Evolutionary conservation across 2,888 invertebrate genomes (phyloP).

Genomic region (Choreutis nemorana): DNA sequence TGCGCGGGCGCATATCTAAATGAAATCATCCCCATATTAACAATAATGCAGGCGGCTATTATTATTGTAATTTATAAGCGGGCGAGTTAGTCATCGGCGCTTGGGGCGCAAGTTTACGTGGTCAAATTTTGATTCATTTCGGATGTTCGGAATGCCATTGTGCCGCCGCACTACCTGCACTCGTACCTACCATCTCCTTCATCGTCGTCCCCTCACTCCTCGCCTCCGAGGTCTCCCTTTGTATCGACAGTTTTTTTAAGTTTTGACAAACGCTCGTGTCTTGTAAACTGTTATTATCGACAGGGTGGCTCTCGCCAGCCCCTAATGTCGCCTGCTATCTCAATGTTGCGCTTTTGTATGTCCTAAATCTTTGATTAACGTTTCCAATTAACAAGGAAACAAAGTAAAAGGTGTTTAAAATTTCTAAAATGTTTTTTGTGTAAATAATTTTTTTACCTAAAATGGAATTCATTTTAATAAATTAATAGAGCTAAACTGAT

Average conservation of each 20-base stretch:
- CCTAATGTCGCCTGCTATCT: conserved; percentile 3
- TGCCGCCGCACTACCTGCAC: conserved; percentile 41
- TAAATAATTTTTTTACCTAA: too few relatives aligned
- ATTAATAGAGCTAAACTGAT: too few relatives aligned
- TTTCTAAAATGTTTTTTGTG: too few relatives aligned
- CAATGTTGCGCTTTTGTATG: too few relatives aligned
- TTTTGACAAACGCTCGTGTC: conserved; percentile 46
- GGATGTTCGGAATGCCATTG: conserved; percentile 61
- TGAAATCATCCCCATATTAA: conserved; percentile 56
- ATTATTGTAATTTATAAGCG: conserved; percentile 51
- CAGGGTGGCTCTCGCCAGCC: conserved; percentile 27
- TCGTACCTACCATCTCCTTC: conserved; percentile 18
- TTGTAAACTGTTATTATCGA: conserved; percentile 46
- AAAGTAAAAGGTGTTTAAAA: too few relatives aligned
- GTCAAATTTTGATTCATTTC: conserved; percentile 60
- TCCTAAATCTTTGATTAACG: too few relatives aligned
- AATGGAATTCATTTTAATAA: too few relatives aligned
- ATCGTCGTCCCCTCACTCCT: conserved; percentile 12
- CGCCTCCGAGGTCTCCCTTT: conserved; percentile 8
- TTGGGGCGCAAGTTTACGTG: too few relatives aligned
- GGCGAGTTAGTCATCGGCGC: conserved; percentile 31
- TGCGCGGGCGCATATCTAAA: conserved; percentile 37
- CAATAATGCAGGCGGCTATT: conserved; percentile 44
- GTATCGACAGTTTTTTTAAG: conserved; percentile 31
- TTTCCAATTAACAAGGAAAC: too few relatives aligned